These are phyloP conservation scores for Spheniscus humboldti DNA, from an alignment of 2,797 vertebrate species.

Conservation along the genomic window DNA sequence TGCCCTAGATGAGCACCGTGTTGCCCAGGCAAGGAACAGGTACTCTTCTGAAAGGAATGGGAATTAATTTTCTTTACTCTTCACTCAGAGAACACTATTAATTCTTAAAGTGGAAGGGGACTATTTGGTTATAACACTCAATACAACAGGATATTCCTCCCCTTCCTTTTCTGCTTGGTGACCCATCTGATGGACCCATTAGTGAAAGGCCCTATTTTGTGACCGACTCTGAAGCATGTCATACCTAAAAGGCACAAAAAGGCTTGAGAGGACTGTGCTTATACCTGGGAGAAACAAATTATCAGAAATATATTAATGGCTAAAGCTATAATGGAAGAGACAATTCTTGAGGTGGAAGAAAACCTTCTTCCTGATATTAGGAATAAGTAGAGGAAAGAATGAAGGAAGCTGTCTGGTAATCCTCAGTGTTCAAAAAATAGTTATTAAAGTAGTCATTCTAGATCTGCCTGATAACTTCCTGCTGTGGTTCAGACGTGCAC, in stretches of 20 bases:
- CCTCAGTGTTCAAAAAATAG: neutral
- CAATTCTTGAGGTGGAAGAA: neutral
- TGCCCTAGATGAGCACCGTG: neutral
- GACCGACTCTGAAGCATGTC: neutral
- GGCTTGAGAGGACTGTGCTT: neutral
- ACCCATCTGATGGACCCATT: neutral
- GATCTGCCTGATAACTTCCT: neutral
- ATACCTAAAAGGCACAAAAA: neutral
- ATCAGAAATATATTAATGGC: neutral
- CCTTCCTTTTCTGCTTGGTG: neutral
- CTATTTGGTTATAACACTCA: neutral
- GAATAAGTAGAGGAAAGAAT: neutral
- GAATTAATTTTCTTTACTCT: neutral
- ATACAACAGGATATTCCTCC: neutral
- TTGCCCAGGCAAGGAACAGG: neutral
- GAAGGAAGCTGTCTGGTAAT: neutral
- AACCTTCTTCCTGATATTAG: neutral
- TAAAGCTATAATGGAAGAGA: neutral
- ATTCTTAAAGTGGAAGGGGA: neutral
- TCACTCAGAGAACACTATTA: neutral
- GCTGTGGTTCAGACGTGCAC: neutral
- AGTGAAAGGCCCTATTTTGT: neutral
- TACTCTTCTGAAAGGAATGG: neutral
- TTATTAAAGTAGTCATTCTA: neutral
- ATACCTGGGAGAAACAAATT: neutral